These are phyloP conservation scores for Rhabdomys dilectus DNA, from an alignment of 2,113 vertebrate species.

Conservation along the genomic window DNA sequence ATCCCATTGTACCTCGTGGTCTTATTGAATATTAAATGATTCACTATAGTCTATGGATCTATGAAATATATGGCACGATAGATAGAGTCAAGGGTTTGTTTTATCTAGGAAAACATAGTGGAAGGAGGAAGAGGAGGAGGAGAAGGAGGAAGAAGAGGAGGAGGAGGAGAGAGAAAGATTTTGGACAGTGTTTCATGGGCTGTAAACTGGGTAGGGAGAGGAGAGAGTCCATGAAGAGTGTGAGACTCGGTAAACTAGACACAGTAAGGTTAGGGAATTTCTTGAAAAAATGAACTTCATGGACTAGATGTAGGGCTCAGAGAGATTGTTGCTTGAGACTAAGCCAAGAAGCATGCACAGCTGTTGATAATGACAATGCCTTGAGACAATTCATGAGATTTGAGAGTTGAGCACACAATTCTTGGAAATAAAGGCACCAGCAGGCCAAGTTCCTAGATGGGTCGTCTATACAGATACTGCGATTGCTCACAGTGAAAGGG, in stretches of 20 bases:
- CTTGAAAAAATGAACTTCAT: background rate
- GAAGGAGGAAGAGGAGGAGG: background rate
- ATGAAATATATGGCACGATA: background rate
- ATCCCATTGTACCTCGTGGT: background rate
- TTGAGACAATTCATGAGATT: background rate
- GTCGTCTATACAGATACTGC: background rate
- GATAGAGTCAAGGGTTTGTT: background rate
- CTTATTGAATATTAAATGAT: background rate
- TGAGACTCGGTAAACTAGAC: background rate
- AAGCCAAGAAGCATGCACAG: fast-evolving
- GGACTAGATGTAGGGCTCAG: background rate
- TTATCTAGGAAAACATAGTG: background rate
- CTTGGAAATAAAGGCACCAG: background rate
- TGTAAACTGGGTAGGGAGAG: background rate
- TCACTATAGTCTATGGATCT: background rate
- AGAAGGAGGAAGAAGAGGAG: background rate
- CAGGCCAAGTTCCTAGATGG: background rate
- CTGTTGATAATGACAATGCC: background rate
- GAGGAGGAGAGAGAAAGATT: background rate
- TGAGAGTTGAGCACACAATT: background rate
- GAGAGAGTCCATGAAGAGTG: background rate
- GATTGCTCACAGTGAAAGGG: background rate
- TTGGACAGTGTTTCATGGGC: background rate
- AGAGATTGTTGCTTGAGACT: background rate
- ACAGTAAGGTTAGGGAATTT: background rate